These are phyloP conservation scores for Himalopsyche japonica DNA, from an alignment of 2,888 invertebrate species.

Conservation along the genomic window DNA sequence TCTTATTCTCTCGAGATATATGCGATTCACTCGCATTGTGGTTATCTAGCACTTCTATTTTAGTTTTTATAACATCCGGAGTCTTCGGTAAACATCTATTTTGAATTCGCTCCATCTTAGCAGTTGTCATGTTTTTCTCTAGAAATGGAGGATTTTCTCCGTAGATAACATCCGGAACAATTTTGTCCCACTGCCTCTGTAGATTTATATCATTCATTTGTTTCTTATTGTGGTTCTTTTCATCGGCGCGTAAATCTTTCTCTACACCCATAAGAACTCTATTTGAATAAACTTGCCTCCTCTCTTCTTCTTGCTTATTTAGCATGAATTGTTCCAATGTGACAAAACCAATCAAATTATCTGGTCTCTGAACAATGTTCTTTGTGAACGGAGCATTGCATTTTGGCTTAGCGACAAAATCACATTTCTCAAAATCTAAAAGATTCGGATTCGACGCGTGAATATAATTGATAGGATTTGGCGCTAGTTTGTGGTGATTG, in stretches of 20 bases:
- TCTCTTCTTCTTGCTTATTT: slow-evolving; percentile 74
- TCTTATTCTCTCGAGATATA: slow-evolving; percentile 1
- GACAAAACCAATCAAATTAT: slow-evolving; percentile 69
- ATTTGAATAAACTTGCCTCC: slow-evolving; percentile 61
- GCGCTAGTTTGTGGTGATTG: slow-evolving; percentile 45
- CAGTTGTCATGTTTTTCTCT: slow-evolving; percentile 44
- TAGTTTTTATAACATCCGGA: slow-evolving; percentile 42
- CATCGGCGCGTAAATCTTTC: slow-evolving; percentile 45
- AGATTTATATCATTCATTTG: slow-evolving; percentile 39
- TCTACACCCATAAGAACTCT: slow-evolving; percentile 61
- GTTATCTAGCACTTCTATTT: background rate
- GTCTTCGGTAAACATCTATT: slow-evolving; percentile 53
- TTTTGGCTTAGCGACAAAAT: slow-evolving; percentile 51
- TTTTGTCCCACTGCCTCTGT: slow-evolving; percentile 46
- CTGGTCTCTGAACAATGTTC: slow-evolving; percentile 54
- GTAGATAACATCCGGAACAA: slow-evolving; percentile 63
- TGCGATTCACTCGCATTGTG: background rate
- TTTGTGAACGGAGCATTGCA: slow-evolving; percentile 50
- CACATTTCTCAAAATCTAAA: slow-evolving; percentile 63
- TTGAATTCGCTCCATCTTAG: slow-evolving; percentile 48
- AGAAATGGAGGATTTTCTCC: slow-evolving; percentile 48
- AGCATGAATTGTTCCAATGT: slow-evolving; percentile 81
- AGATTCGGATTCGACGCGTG: slow-evolving; percentile 75
- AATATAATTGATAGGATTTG: slow-evolving; percentile 64
- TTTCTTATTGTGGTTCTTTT: slow-evolving; percentile 38